A percentile compares a stretch with the other conserved stretches of the same genome.
phyloP scores from a whole-genome alignment of 2,797 vertebrate species.

The Dallia pectoralis region DNA sequence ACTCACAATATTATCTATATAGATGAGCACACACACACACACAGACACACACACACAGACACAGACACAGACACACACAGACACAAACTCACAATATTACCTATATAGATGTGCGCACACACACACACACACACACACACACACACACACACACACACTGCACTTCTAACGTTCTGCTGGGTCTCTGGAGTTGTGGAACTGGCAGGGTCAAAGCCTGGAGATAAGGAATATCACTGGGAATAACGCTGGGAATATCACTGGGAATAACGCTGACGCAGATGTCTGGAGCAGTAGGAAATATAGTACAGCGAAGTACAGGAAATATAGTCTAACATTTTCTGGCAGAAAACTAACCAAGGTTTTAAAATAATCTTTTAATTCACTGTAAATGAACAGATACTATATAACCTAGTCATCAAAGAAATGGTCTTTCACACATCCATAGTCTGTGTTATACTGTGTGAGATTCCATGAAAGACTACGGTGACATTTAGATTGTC shows the following conservation, averaged over 20 bases:
- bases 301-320: neutral
- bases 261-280: slow-evolving; percentile 5
- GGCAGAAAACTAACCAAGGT: neutral
- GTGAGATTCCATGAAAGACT: neutral
- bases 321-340: neutral
- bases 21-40: neutral
- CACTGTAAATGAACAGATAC: neutral
- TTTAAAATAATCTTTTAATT: neutral
- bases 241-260: neutral
- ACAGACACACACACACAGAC: slow-evolving; percentile 1
- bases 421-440: neutral
- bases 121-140: neutral
- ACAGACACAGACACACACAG: neutral
- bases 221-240: slow-evolving; percentile 2
- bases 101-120: neutral
- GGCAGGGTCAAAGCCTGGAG: slow-evolving; percentile 9
- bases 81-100: too few relatives aligned
- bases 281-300: neutral
- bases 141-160: slow-evolving; percentile 7
- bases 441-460: neutral
- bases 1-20: too few relatives aligned
- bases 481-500: neutral
- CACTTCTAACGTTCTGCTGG: neutral
- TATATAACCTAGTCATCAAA: neutral
- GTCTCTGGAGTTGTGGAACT: slow-evolving; percentile 8